Evolutionary conservation across 2,888 invertebrate genomes (phyloP), one percentile per base, ranked within the genome.

Genomic region (Laspeyria flexula): DNA sequence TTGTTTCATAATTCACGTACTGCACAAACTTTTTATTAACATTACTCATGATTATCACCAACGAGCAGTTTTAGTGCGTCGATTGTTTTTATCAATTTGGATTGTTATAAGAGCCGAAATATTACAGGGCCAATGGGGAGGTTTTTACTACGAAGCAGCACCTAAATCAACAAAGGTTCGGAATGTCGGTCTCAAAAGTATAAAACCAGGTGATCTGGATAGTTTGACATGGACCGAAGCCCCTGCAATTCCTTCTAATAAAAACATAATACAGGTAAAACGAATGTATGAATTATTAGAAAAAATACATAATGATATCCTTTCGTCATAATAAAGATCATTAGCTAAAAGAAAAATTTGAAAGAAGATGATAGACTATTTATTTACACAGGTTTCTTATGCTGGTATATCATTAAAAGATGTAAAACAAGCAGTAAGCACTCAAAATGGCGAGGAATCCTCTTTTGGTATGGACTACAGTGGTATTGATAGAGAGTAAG

Each of bases 141-240:
- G 77, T 1, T 83, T 75, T 41, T 83, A 82, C 47, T 70, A 73
- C 18, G 56, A 68, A 3, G 49, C 75, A 23, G 58, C 57, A 27
- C 15, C 55, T 13, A 73, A 52, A 16, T 45, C 41, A 0, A 50
- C 52, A 1, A 58, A 50, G 0, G 74, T 74, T 34, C 87, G 93
- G 41, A 95, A 96, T 75, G 93, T 94, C 0, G 95, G 91, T 69
- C 92, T 94, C 4, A 94, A 94, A 74, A 93, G 94, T 0, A 72
- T 90, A 11, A 89, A 93, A 0, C 86, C 94, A 44, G 96, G 96
- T 18, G 96, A 96, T 73, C 86, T 97, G 29, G 94, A 95, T 5
- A 94, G 94, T 39, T 79, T 97, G 0, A 90, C 86, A 10, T 97
- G 97, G 97, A 79, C 95, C 3, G 95, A 96, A 81, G 74, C 81